Base-by-base conservation (phyloP, 2,113 vertebrate species). In the Odontesthes bonariensis region DNA sequence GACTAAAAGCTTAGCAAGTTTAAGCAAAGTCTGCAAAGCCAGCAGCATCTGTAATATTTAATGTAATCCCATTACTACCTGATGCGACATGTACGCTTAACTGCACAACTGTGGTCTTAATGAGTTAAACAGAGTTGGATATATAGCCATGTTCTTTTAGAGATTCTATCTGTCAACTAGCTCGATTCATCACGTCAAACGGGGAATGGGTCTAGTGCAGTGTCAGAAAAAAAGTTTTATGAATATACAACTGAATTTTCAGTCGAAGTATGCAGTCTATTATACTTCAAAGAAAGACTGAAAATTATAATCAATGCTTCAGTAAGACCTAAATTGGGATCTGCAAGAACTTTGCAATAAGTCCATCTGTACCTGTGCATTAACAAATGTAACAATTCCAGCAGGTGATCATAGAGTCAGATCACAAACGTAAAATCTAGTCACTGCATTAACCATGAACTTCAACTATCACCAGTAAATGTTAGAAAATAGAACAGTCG, bases 391-490 rank as follows among this genome's bases (percentile, higher is more conserved):
- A 44, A 54, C 4, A 49, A 27, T 53, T 22, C n/a, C 14, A 35
- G 4, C 40, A 52, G 19, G 46, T 17, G 46, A 47, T 47, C 14
- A 38, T 38, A 6, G 46, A 47, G 16, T 0, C 22, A 66, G 17
- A 58, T 1, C 7, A 6, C n/a, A 35, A 32, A 12, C 6, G 20
- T 53, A 20, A 63, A 75, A 53, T 14, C 6, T 66, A 4, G 14
- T 61, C 6, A 62, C 1, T 63, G 44, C 16, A 70, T 20, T 20
- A 61, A 32, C 49, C 38, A 58, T 61, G 22, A 73, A 58, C 22
- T 32, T 68, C 16, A 12, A 75, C 20, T 76, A 35, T 60, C 31
- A 56, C 17, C 19, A 60, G 56, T 47, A 40, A 47, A 47, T 20
- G 55, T 52, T 40, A 56, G 44, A 58, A 67, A 55, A 40, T 10